Percentiles rank a stretch among this genome's conserved stretches.
Evolutionary conservation across 2,797 vertebrate species (phyloP).

Genomic region (Austrolebias charrua): DNA sequence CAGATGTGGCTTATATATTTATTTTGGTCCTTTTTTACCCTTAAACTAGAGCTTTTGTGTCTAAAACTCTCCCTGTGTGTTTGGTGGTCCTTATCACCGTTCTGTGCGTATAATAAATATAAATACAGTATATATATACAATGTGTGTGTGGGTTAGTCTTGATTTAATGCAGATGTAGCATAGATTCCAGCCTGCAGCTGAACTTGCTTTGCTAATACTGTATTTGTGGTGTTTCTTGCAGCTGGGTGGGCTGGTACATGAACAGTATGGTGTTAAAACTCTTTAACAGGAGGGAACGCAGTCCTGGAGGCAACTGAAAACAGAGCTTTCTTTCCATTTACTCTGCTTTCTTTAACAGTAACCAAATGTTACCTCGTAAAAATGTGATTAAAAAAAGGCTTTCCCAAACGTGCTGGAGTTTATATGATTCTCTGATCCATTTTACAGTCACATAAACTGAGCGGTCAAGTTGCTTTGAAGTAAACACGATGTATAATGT

Average conservation of each 20-base stretch:
- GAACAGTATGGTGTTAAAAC: constrained; percentile 7
- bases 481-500: constrained; percentile 11
- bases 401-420: constrained; percentile 30
- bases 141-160: constrained; percentile 31
- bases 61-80: constrained; percentile 57
- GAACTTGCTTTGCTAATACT: constrained; percentile 40
- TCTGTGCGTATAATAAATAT: constrained; percentile 16
- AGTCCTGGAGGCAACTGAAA: constrained; percentile 34
- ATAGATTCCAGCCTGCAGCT: constrained; percentile 53
- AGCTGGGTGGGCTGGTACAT: constrained; percentile 42
- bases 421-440: constrained; percentile 30
- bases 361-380: constrained; percentile 45
- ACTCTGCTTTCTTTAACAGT: constrained; percentile 35
- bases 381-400: constrained; percentile 21
- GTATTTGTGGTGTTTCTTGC: constrained; percentile 20
- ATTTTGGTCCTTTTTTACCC: constrained; percentile 65
- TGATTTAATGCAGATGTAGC: constrained; percentile 70
- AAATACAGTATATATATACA: constrained; percentile 17
- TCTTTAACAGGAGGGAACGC: constrained; percentile 9
- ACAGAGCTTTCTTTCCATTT: constrained; percentile 37
- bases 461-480: constrained; percentile 21
- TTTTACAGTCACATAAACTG: constrained; percentile 50
- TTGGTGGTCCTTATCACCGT: constrained; percentile 23
- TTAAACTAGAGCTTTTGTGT: constrained; percentile 68
- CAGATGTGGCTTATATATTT: constrained; percentile 49